Base-by-base conservation (phyloP, 2,113 vertebrate species). In the Willisornis vidua region DNA sequence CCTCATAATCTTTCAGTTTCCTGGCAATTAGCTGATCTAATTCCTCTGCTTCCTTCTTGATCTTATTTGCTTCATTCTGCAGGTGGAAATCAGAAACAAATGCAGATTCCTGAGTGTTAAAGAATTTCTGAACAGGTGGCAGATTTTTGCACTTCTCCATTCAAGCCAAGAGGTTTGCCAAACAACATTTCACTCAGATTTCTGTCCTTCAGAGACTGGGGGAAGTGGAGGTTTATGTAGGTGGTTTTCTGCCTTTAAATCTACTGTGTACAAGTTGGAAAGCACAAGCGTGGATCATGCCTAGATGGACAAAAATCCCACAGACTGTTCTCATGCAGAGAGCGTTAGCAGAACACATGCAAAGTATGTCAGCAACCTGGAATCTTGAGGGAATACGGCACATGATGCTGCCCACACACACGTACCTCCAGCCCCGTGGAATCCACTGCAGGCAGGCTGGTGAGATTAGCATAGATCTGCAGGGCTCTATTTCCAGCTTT, bases 381-480 rank as follows among this genome's bases (percentile, higher is more conserved):
- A 43, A 18, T 59, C 33, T 46, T 48, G 15, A 72, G 45, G 29
- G 49, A 80, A 74, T 0, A 6, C 20, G 31, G 11, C 2, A 3
- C 18, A 5, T 20, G 24, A 46, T 20, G 23, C 39, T 81, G 72
- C 35, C 46, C 4, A 4, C 37, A 59, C 45, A 3, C 37, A 59
- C 45, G 3, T 95, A 99, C 99, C 99, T 99, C 99, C 45, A 99
- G 97, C 1, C 98, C 96, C 0, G 96, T 97, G 10, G 99, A 98
- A 97, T 99, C 98, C 43, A 99, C 96, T 0, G 97, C 45, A 2
- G 98, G 98, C 29, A 99, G 96, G 94, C 98, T 98, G 70, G 99
- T 98, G 55, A 99, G 98, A 66, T 99, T 99, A 75, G 99, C 99
- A 0, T 99, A 99, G 91, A 99, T 99, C 97, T 99, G 98, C 82